Percentiles rank a stretch among this genome's conserved stretches.
These are phyloP conservation scores for Dendrolimus kikuchii DNA, from an alignment of 1,140 invertebrate genomes.

Conservation along the genomic window DNA sequence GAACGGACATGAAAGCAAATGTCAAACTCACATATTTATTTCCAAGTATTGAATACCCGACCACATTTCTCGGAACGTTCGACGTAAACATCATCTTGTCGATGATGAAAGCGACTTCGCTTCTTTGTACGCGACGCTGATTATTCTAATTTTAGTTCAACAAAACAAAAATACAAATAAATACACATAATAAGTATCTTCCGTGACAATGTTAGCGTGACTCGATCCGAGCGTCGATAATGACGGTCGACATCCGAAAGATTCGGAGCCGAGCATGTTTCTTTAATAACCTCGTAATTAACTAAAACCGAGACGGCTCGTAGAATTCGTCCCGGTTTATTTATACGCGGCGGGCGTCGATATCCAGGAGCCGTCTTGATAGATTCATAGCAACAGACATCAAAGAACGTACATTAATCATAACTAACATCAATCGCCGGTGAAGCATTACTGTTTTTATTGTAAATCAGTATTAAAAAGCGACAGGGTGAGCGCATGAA, in stretches of 20 bases:
- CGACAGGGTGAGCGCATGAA: constrained; percentile 60
- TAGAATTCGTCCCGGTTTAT: constrained; percentile 49
- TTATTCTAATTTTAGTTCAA: constrained; percentile 61
- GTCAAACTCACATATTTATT: constrained; percentile 72
- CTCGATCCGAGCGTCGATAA: constrained; percentile 26
- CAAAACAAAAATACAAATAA: constrained; percentile 30
- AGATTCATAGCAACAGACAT: constrained; percentile 68
- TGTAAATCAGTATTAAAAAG: constrained; percentile 71
- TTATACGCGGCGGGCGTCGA: constrained; percentile 54
- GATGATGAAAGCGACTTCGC: constrained; percentile 69
- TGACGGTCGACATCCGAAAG: constrained; percentile 22
- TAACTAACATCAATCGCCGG: constrained; percentile 68
- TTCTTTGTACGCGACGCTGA: constrained; percentile 67
- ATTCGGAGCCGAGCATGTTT: constrained; percentile 31
- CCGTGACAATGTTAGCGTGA: constrained; percentile 45
- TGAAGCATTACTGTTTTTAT: constrained; percentile 65
- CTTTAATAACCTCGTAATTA: constrained; percentile 61
- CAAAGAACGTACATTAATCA: constrained; percentile 67
- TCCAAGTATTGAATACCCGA: constrained; percentile 68
- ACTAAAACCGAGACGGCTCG: constrained; percentile 47
- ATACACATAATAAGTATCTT: constrained; percentile 39
- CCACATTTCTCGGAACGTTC: constrained; percentile 56
- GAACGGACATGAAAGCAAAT: constrained; percentile 69
- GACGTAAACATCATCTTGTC: constrained; percentile 66
- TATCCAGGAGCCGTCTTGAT: constrained; percentile 63